A percentile compares a stretch with the other conserved stretches of the same genome.
Evolutionary conservation across 2,888 invertebrate species (phyloP).

Genomic region (Bugula neritina): DNA sequence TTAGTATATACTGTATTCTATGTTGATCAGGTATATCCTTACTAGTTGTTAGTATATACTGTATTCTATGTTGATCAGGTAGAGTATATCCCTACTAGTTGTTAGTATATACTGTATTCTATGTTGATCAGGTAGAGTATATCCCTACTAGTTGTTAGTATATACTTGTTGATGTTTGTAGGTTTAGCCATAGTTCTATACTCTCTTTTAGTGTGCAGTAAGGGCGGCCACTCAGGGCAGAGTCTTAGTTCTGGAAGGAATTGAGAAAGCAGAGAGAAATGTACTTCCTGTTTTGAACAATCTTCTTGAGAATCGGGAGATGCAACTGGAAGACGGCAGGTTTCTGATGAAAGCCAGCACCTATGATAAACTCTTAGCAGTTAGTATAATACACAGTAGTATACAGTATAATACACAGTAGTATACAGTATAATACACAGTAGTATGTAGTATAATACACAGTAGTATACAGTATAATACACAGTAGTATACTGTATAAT

Average conservation of each 20-base stretch:
- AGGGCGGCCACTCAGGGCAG: conserved; percentile 83
- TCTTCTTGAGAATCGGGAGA: conserved; percentile 90
- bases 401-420: too few species aligned
- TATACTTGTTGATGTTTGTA: neutral
- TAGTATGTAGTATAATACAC: too few species aligned
- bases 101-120: neutral
- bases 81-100: neutral
- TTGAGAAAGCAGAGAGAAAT: conserved; percentile 94
- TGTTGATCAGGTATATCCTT: neutral
- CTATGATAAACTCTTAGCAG: conserved; percentile 81
- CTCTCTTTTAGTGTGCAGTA: conserved; percentile 71
- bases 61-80: neutral
- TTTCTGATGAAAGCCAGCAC: conserved; percentile 80
- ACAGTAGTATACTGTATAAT: too few species aligned
- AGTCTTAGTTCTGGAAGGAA: conserved; percentile 83
- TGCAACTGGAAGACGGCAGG: conserved; percentile 94
- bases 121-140: too few species aligned
- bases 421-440: too few species aligned
- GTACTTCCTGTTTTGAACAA: conserved; percentile 93
- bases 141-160: neutral
- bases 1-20: neutral
- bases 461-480: too few species aligned
- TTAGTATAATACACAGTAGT: conserved; percentile 54
- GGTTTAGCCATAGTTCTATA: neutral
- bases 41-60: neutral